A percentile compares a stretch with the other conserved stretches of the same genome.
Evolutionary conservation across 2,797 vertebrate species (phyloP).

Genomic region (Macropodus opercularis): DNA sequence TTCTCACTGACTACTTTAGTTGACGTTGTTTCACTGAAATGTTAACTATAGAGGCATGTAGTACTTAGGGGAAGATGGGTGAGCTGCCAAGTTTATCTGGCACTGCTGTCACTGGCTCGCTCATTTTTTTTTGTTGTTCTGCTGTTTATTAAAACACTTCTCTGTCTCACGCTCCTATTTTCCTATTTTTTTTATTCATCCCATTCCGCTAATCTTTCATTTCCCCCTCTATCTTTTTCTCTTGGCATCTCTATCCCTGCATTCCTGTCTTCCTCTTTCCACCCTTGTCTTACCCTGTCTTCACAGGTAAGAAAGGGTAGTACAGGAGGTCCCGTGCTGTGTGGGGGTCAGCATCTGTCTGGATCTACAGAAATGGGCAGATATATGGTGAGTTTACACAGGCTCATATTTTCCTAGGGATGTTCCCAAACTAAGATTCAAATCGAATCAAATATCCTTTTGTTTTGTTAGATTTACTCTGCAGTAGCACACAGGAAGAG

Average conservation of each 20-base stretch:
- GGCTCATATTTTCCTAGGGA: neutral
- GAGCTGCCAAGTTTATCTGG: slow-evolving; percentile 47
- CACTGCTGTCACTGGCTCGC: slow-evolving; percentile 40
- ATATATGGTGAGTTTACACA: slow-evolving; percentile 85
- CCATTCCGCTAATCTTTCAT: slow-evolving; percentile 34
- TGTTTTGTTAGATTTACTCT: too few species aligned
- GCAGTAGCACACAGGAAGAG: neutral
- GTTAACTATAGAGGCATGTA: slow-evolving; percentile 20
- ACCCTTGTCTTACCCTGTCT: slow-evolving; percentile 24
- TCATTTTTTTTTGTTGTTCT: slow-evolving; percentile 41
- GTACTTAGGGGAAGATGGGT: slow-evolving; percentile 34
- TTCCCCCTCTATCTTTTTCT: slow-evolving; percentile 9
- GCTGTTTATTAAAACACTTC: slow-evolving; percentile 41
- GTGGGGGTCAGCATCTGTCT: slow-evolving; percentile 86
- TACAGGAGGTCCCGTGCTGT: slow-evolving; percentile 83
- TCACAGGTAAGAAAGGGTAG: slow-evolving; percentile 90
- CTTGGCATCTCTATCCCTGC: slow-evolving; percentile 11
- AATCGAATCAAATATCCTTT: too few species aligned
- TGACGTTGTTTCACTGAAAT: slow-evolving; percentile 12
- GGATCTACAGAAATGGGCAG: slow-evolving; percentile 88
- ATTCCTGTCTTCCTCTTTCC: slow-evolving; percentile 29
- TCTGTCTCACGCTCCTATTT: slow-evolving; percentile 16
- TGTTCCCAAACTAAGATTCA: too few species aligned
- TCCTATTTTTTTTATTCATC: slow-evolving; percentile 18
- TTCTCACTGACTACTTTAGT: slow-evolving; percentile 22